Conservation (phyloP, 2,888 invertebrate genomes). For the Erebia palarica region DNA sequence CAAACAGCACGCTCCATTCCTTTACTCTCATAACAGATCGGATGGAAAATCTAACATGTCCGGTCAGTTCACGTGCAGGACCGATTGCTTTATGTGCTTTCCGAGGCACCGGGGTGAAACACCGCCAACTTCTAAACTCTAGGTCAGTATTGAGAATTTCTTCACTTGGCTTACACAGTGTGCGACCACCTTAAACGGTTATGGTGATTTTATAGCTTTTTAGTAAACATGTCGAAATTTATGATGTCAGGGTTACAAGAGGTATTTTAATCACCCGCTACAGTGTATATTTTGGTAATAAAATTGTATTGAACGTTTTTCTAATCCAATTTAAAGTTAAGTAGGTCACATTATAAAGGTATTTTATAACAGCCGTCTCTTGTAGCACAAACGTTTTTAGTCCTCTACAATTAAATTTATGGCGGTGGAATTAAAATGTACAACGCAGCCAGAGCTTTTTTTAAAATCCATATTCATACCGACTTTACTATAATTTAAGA, state of each 20-base stretch:
- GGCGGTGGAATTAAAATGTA: conserved; percentile 2
- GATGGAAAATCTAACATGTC: too few relatives aligned
- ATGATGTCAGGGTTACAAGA: conserved; percentile 39
- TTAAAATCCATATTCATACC: background rate
- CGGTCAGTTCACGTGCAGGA: too few relatives aligned
- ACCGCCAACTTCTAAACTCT: too few relatives aligned
- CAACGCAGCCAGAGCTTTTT: background rate
- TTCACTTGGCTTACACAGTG: background rate
- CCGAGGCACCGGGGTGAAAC: too few relatives aligned
- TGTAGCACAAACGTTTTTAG: background rate
- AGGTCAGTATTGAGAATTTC: too few relatives aligned
- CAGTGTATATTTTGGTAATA: conserved; percentile 31
- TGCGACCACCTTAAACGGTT: conserved; percentile 26
- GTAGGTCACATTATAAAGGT: background rate
- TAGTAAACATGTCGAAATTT: conserved; percentile 43
- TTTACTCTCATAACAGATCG: too few relatives aligned
- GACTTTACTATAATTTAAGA: too few relatives aligned
- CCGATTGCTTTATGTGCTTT: too few relatives aligned
- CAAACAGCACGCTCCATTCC: too few relatives aligned
- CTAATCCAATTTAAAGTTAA: conserved; percentile 1
- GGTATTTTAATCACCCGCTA: conserved; percentile 39
- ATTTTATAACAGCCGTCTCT: conserved; percentile 3
- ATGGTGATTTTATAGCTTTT: conserved; percentile 41
- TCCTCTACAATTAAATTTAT: conserved; percentile 3
- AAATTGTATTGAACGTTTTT: conserved; percentile 27